These are phyloP conservation scores for Pelobates cultripes DNA, from an alignment of 2,797 vertebrate species.

Conservation along the genomic window DNA sequence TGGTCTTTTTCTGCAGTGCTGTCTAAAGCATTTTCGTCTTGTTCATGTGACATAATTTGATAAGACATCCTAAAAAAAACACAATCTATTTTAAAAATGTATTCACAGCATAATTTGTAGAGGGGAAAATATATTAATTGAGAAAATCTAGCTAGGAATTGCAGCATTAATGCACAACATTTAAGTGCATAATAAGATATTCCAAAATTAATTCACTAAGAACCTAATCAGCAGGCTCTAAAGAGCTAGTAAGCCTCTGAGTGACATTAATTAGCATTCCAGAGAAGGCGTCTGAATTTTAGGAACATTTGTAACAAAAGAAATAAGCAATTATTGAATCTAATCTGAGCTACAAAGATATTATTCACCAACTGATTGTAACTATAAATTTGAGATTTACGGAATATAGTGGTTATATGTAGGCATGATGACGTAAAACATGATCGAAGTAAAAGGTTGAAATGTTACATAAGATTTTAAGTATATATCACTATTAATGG, in stretches of 20 bases:
- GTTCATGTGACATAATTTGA: neutral
- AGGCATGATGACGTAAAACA: neutral
- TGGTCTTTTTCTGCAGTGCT: too few species aligned
- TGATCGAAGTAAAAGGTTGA: neutral
- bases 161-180: neutral
- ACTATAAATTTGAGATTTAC: neutral
- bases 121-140: neutral
- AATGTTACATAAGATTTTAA: slow-evolving; percentile 2
- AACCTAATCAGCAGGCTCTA: neutral
- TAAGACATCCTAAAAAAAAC: neutral
- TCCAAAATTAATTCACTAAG: neutral
- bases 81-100: too few species aligned
- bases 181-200: neutral
- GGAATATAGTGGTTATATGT: neutral
- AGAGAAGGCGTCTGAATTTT: slow-evolving; percentile 2
- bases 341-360: neutral
- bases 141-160: neutral
- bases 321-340: neutral
- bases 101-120: too few species aligned
- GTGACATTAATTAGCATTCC: neutral
- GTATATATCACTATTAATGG: slow-evolving; percentile 5
- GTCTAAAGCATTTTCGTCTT: too few species aligned
- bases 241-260: neutral
- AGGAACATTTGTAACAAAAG: neutral
- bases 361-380: slow-evolving; percentile 6